A percentile compares a stretch with the other conserved stretches of the same genome.
Conservation (phyloP, 2,888 invertebrate species). For the Leistus spinibarbis region DNA sequence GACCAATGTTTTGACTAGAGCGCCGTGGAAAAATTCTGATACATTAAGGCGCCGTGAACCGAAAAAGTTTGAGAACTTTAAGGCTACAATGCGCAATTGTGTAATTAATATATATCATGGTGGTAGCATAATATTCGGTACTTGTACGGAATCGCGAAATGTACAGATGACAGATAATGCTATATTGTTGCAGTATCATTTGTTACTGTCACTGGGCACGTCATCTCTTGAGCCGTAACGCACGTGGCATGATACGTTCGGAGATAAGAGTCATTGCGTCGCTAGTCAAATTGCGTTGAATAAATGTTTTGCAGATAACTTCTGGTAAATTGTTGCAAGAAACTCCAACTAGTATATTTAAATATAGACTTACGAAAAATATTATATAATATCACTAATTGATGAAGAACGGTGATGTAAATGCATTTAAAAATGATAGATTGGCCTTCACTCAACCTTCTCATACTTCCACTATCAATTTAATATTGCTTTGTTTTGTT, state of each 20-base stretch:
- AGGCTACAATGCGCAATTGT: neutral
- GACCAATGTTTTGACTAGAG: too few relatives aligned
- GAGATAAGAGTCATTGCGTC: neutral
- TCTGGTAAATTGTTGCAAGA: neutral
- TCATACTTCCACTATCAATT: too few relatives aligned
- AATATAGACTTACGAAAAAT: too few relatives aligned
- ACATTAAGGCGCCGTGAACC: neutral
- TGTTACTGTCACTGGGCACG: constrained; percentile 9
- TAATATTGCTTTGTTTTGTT: too few relatives aligned
- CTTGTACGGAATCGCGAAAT: neutral
- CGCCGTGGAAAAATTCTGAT: too few relatives aligned
- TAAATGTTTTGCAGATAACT: neutral
- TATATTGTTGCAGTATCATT: neutral
- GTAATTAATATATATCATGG: neutral
- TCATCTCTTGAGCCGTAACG: neutral
- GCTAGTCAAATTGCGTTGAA: neutral
- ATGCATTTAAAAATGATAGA: too few relatives aligned
- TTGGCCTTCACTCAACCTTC: too few relatives aligned
- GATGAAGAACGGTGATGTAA: too few relatives aligned
- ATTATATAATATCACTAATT: too few relatives aligned
- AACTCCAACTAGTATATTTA: neutral
- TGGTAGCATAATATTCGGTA: neutral
- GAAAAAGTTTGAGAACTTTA: neutral
- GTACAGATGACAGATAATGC: neutral
- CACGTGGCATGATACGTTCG: neutral